Conservation (phyloP, 2,113 vertebrate species). For the Oncorhynchus nerka region DNA sequence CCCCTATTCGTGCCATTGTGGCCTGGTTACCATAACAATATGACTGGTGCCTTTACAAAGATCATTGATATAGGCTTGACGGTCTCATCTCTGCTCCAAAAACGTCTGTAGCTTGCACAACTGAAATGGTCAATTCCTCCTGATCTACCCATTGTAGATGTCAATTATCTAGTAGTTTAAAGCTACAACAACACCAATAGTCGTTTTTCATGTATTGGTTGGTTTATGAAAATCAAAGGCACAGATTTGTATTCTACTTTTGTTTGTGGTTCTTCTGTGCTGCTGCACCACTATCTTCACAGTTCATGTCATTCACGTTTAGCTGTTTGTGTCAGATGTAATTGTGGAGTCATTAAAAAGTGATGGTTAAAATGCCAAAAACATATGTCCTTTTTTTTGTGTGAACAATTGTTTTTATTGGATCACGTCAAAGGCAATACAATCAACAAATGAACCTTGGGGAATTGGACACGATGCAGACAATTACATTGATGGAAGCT, state of each 20-base stretch:
- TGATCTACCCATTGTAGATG: not conserved
- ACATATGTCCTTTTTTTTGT: not conserved
- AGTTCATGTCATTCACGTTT: conserved; percentile 17
- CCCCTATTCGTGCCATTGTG: not conserved
- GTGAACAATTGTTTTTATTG: too few species aligned
- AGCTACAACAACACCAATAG: not conserved
- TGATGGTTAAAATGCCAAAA: conserved; percentile 21
- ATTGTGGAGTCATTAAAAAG: conserved; percentile 33
- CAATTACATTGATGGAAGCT: too few species aligned
- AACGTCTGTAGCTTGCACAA: not conserved
- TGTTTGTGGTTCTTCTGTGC: conserved; percentile 18
- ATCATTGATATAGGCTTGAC: not conserved
- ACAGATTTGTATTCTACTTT: not conserved
- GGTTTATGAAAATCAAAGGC: not conserved
- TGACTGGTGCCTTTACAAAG: conserved; percentile 54
- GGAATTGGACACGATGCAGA: too few species aligned
- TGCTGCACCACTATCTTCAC: conserved; percentile 41
- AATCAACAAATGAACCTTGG: too few species aligned
- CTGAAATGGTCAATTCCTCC: not conserved
- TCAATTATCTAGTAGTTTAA: not conserved
- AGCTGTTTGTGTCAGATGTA: conserved; percentile 18
- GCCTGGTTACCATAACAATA: conserved; percentile 30
- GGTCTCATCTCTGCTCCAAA: not conserved
- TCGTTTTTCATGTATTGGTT: not conserved
- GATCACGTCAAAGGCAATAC: too few species aligned